Conservation (phyloP, 2,888 invertebrate genomes). For the Agrochola lota region DNA sequence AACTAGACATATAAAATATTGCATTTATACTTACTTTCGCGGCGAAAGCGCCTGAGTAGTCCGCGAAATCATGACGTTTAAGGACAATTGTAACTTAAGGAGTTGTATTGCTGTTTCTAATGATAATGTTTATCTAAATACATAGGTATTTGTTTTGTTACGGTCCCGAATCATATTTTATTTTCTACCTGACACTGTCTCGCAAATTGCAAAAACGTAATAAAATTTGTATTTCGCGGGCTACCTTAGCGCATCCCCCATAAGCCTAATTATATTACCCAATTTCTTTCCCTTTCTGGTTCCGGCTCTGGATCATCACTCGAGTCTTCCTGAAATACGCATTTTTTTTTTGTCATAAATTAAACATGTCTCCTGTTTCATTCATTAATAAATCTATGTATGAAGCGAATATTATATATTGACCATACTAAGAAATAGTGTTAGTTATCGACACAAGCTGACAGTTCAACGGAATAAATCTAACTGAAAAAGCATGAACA, state of each 20-base stretch:
- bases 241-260: neutral
- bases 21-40: neutral
- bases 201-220: neutral
- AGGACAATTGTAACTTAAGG: neutral
- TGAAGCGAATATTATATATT: neutral
- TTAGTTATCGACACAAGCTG: neutral
- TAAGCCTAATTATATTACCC: conserved; percentile 75
- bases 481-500: conserved; percentile 5
- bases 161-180: neutral
- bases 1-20: neutral
- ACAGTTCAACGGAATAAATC: neutral
- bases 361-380: conserved; percentile 9
- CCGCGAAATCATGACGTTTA: conserved; percentile 3
- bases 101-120: neutral
- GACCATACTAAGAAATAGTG: conserved; percentile 6
- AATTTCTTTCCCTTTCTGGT: conserved; percentile 81
- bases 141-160: too few species aligned
- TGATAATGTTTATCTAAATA: neutral
- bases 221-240: too few species aligned
- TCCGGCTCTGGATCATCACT: conserved; percentile 84
- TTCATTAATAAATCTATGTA: neutral
- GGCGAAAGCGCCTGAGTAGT: neutral
- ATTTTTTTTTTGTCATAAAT: conserved; percentile 12
- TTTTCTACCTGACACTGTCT: too few species aligned
- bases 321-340: conserved; percentile 81